Base-by-base conservation (phyloP, 1,140 invertebrate species). In the Thaumetopoea pityocampa region DNA sequence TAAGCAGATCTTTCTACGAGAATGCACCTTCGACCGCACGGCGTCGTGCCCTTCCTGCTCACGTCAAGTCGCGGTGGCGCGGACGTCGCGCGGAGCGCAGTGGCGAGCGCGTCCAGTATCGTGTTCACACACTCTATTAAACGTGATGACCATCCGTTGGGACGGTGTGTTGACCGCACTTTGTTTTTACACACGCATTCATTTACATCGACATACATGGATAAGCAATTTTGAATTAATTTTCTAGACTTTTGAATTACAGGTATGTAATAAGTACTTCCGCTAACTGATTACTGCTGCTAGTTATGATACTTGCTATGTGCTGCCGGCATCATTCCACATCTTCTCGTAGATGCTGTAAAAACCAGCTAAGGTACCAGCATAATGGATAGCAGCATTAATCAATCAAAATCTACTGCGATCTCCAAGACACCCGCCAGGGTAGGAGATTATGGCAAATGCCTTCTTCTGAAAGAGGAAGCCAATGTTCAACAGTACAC, bases 51-150 rank as follows among this genome's bases (percentile, higher is more conserved):
- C 47, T 41, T 67, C 56, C 24, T 18, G 62, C 74, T 44, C 15
- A 12, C 37, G 41, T 65, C 60, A 58, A 28, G 32, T 24, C 36
- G 37, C 37, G 43, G 38, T 43, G 38, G 26, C 36, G 18, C 46
- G 23, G 30, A 55, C 40, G 40, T 49, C 51, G 35, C 49, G 11
- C 43, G 67, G 48, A 51, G 51, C 50, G 48, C 52, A 55, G 38
- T 56, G 46, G 68, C 67, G 64, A 54, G 51, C 41, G 51, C 46
- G 44, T 42, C 49, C 48, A 49, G 29, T 59, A 61, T 71, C 69
- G 53, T 71, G 72, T 71, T 77, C 72, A 71, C 57, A 77, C 64
- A 79, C 51, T 51, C 67, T 66, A 70, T 77, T 81, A 72, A 78
- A 67, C 78, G 17, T 52, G 59, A 67, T 68, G 66, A 62, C 62